Percentiles rank a stretch among this genome's conserved stretches.
phyloP scores from a whole-genome alignment of 1,140 invertebrate species.

The Vanessa tameamea region DNA sequence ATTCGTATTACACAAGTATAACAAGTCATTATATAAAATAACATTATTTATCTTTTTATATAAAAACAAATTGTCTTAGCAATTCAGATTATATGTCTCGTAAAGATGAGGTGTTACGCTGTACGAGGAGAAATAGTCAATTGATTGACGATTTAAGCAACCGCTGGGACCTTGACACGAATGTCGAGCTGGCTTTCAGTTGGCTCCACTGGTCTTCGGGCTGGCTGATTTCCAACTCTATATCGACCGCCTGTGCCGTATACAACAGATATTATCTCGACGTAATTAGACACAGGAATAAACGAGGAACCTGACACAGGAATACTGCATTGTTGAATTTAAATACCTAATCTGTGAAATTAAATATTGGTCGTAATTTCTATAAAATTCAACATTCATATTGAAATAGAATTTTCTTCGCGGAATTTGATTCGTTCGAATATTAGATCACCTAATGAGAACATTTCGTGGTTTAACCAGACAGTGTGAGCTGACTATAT shows the following conservation, averaged over 20 bases:
- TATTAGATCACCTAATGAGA: too few species aligned
- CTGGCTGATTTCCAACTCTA: conserved; percentile 43
- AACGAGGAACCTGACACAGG: not conserved
- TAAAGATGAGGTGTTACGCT: not conserved
- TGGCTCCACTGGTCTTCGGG: conserved; percentile 31
- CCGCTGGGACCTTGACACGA: conserved; percentile 38
- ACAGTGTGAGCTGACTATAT: too few species aligned
- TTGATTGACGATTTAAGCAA: conserved; percentile 23
- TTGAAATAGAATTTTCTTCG: too few species aligned
- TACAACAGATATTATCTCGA: conserved; percentile 30
- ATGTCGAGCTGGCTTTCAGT: conserved; percentile 37
- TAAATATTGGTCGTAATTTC: too few species aligned
- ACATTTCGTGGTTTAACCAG: too few species aligned
- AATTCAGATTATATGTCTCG: not conserved
- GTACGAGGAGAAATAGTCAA: conserved; percentile 21
- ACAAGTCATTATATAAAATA: too few species aligned
- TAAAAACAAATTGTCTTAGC: too few species aligned
- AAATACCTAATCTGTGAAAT: not conserved
- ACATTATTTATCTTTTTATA: too few species aligned
- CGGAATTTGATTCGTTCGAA: too few species aligned
- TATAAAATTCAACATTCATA: too few species aligned
- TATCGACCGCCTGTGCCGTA: conserved; percentile 37
- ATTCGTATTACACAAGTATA: too few species aligned
- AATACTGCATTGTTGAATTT: not conserved
- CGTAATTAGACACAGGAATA: conserved; percentile 32